A percentile compares a stretch with the other conserved stretches of the same genome.
Evolutionary conservation across 2,113 vertebrate genomes (phyloP).

Genomic region (Pseudopodoces humilis): DNA sequence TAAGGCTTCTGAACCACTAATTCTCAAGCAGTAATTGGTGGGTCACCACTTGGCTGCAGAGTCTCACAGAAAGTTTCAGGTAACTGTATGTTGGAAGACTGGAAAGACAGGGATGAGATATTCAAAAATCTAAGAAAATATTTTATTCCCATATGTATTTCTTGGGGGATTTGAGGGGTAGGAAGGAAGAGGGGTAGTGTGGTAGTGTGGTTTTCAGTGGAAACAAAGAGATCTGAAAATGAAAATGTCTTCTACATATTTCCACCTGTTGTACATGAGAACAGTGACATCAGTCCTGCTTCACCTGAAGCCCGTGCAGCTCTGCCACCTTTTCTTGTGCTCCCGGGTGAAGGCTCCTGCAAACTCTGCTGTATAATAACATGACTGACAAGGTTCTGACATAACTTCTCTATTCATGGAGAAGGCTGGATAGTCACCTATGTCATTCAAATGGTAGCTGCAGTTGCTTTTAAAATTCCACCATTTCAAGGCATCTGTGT

Average conservation of each 20-base stretch:
- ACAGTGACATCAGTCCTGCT: not conserved
- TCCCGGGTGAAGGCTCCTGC: not conserved
- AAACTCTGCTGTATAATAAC: not conserved
- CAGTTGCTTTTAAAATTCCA: not conserved
- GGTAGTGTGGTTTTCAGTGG: not conserved
- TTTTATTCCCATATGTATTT: not conserved
- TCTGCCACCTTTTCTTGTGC: not conserved
- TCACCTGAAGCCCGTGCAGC: not conserved
- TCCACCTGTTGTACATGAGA: not conserved
- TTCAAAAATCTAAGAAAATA: not conserved
- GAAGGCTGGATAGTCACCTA: not conserved
- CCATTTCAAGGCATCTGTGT: not conserved
- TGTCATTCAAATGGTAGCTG: not conserved
- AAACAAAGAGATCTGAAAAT: not conserved
- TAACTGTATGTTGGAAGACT: not conserved
- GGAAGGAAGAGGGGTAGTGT: not conserved
- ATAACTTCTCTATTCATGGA: not conserved
- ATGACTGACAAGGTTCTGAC: not conserved
- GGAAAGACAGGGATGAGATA: not conserved
- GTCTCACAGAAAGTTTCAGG: not conserved
- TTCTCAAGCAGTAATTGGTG: not conserved
- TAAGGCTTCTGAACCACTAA: not conserved
- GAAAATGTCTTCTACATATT: not conserved
- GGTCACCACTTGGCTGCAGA: not conserved
- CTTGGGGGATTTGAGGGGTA: accelerated